Evolutionary conservation across 2,113 vertebrate genomes (phyloP).

Genomic region (chimpanzee (Pan troglodytes)): NHGRI_mPanTro3-v2.1_pri NC_072404.2:21470501-21471000

Average conservation of each 20-base stretch:
- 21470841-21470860: neutral
- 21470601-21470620: neutral
- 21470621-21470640: neutral
- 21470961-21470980: neutral
- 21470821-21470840: neutral
- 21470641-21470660: neutral
- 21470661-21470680: neutral
- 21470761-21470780: neutral
- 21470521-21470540: neutral
- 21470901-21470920: neutral
- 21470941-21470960: neutral
- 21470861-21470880: neutral
- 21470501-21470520: neutral
- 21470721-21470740: neutral
- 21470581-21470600: neutral
- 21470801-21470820: neutral
- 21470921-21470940: neutral
- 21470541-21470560: neutral
- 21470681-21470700: neutral
- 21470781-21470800: neutral
- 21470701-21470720: neutral
- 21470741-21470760: neutral
- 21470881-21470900: neutral
- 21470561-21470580: neutral
- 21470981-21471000: neutral